Base-by-base conservation (phyloP, 2,797 vertebrate species). In the Danio albolineatus region DNA sequence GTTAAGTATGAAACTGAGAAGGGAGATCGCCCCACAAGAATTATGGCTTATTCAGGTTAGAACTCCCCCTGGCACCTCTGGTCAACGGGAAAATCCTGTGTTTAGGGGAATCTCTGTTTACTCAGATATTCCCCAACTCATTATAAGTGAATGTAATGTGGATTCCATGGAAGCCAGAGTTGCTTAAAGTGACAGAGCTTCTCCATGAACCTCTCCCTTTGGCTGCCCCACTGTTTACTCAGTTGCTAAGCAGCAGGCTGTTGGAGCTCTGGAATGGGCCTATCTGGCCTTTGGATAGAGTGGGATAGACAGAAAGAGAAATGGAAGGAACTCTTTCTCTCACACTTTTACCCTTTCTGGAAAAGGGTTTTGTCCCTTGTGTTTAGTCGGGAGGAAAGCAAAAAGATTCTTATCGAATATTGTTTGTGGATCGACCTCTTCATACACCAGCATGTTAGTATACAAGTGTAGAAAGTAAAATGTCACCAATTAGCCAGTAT, bases 171-270 rank as follows among this genome's bases (percentile, higher is more conserved):
- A 73, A 43, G 66, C 61, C 6, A 21, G 48, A 53, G 53, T n/a
- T 73, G 49, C 2, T 61, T 59, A 10, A 65, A 46, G 73, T 60
- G 66, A 48, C 28, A 44, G 49, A 57, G 28, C 67, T 53, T 65
- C 46, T 71, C 71, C 79, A 38, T 36, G 44, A 65, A 51, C 86
- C 83, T 87, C 87, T 85, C 86, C 85, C 86, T 88, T 87, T 86
- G 76, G 84, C 81, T 82, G 66, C 13, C 38, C 38, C 79, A 36
- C 19, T 89, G 75, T 88, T 87, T 87, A 82, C 75, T 28, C 56
- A 67, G 84, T 88, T 81, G 73, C 88, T 81, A 83, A 85, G 88
- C 83, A 84, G 71, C 74, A 5, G 61, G 36, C 75, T 76, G 83
- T 44, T 65, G 79, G 78, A 64, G 82, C 76, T 70, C 54, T 84